phyloP scores from a whole-genome alignment of 2,113 vertebrate species.

The Oryctolagus cuniculus region mOryCun1.1 NC_091434.1:157582501-157583000 shows the following conservation, averaged over 20 bases:
- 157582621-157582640: not conserved
- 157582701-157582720: not conserved
- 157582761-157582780: not conserved
- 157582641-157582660: not conserved
- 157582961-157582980: not conserved
- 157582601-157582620: not conserved
- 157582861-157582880: slow-evolving; percentile 23
- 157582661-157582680: not conserved
- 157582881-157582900: not conserved
- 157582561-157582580: not conserved
- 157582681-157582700: not conserved
- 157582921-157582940: slow-evolving; percentile 31
- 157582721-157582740: not conserved
- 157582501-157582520: not conserved
- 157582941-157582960: slow-evolving; percentile 60
- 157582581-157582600: not conserved
- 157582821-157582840: not conserved
- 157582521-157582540: not conserved
- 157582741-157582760: slow-evolving; percentile 30
- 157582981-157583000: not conserved
- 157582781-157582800: not conserved
- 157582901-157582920: not conserved
- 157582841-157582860: not conserved
- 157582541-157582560: not conserved
- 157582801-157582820: not conserved